Evolutionary conservation across 2,113 vertebrate genomes (phyloP), one percentile per base, ranked within the genome.

Genomic region (Spea multiplicata): DNA sequence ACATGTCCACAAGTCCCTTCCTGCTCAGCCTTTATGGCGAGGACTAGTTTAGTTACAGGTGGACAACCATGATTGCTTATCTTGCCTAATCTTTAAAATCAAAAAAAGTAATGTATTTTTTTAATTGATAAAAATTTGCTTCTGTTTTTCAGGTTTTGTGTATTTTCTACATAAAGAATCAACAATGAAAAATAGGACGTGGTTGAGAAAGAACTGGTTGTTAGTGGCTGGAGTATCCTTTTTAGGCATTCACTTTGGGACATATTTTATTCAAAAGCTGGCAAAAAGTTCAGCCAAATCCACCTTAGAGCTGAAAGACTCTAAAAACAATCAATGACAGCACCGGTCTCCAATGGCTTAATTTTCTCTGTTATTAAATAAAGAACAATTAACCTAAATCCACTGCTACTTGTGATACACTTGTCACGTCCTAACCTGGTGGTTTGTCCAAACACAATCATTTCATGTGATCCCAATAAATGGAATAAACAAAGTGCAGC

Each of bases 191-290:
- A 90, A 86, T 61, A 81, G 73, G 71, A 89, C 86, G 78, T 97
- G 96, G 96, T 83, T 89, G 74, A 89, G 92, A 82, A 96, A 85
- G 84, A 96, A 98, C 84, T 93, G 96, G 89, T 75, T 95, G 45
- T 91, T 93, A 86, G 88, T 92, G 5, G 93, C 90, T 3, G 94
- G 93, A 9, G 84, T 93, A 0, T 83, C 93, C 3, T 88, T 98
- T 49, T 14, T 94, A 73, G 82, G 87, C 48, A 70, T 97, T 83
- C 96, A 97, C 86, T 67, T 93, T 62, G 85, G 85, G 82, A 95
- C 91, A 0, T 95, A 96, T 85, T 53, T 94, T 7, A 85, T 98
- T 81, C 96, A 98, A 87, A 92, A 75, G 76, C 79, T 85, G 55
- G 91, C 93, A 83, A 96, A 91, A 82, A 90, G 84, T 8, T 79